Base-by-base conservation (phyloP, 2,113 vertebrate genomes). In the Antechinus flavipes region DNA sequence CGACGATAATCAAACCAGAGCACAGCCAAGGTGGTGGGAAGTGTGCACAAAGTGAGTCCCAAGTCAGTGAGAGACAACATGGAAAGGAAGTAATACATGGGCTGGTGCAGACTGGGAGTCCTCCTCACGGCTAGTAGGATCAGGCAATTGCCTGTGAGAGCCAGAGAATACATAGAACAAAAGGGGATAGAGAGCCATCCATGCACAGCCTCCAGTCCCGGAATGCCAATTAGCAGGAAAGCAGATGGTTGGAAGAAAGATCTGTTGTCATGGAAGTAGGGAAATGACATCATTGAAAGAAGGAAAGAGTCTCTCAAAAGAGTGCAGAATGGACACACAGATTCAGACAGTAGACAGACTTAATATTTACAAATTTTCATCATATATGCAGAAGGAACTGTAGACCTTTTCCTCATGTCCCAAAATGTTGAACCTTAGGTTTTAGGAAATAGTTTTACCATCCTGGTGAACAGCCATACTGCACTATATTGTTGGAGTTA, bases 71-170 rank as follows among this genome's bases (percentile, higher is more conserved):
- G n/a, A 30, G 89, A 93, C 91, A 97, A 68, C 53, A 90, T 84
- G 61, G 53, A 94, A 0, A 95, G 96, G 90, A 96, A 95, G 42
- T 92, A 91, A 53, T 96, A 97, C 94, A 97, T 96, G 90, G 97
- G 95, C 22, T 91, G 91, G 90, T 95, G 96, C n/a, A 97, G 89
- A 25, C 50, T 92, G 0, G 14, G 90, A 8, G 95, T 93, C 0
- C 0, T 89, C 23, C n/a, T 47, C 27, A 97, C 91, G 0, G 96
- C 93, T 30, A 93, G 42, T 46, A 97, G 27, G 50, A 97, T 92
- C 52, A 91, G 47, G 46, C 27, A 76, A 61, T 97, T 97, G 14
- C 94, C 96, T 0, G 54, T 42, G 8, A 97, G 24, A 1, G 97
- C 93, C 7, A 94, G 25, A 8, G 94, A 0, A 89, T 96, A 97